phyloP scores from a whole-genome alignment of 1,140 invertebrate genomes.

The Bombus waltoni region DNA sequence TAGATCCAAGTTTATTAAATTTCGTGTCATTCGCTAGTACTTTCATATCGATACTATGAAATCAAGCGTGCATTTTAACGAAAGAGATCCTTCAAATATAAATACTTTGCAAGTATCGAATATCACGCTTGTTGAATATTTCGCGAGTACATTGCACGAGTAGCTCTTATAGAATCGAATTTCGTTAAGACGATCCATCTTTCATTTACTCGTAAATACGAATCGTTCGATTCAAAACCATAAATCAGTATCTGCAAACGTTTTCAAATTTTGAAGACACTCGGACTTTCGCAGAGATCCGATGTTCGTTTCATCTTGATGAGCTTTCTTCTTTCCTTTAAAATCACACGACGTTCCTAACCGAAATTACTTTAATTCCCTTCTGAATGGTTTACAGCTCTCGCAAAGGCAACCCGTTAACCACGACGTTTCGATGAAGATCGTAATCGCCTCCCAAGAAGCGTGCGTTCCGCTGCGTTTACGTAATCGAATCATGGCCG shows the following conservation, averaged over 20 bases:
- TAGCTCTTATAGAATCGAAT: too few species aligned
- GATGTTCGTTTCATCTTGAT: too few species aligned
- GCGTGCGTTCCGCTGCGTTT: slow-evolving; percentile 26
- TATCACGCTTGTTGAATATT: too few species aligned
- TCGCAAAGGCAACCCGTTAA: neutral
- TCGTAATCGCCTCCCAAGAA: slow-evolving; percentile 8
- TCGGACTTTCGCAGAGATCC: fast-evolving
- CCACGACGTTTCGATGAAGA: neutral
- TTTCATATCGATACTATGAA: too few species aligned
- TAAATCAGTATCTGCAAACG: neutral
- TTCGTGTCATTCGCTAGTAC: too few species aligned
- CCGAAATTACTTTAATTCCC: slow-evolving; percentile 11
- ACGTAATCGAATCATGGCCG: slow-evolving; percentile 35
- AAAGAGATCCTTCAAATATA: too few species aligned
- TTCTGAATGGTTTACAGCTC: neutral
- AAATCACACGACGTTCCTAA: neutral
- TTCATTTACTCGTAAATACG: neutral
- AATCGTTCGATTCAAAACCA: neutral
- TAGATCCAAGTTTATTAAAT: too few species aligned
- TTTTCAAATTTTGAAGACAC: too few species aligned
- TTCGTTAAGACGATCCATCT: too few species aligned
- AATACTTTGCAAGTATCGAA: too few species aligned
- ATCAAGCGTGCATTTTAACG: too few species aligned
- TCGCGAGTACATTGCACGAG: too few species aligned
- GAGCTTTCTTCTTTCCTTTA: neutral